phyloP scores from a whole-genome alignment of 92 coral and sea anemone species.

The Paragorgia papillata region DNA sequence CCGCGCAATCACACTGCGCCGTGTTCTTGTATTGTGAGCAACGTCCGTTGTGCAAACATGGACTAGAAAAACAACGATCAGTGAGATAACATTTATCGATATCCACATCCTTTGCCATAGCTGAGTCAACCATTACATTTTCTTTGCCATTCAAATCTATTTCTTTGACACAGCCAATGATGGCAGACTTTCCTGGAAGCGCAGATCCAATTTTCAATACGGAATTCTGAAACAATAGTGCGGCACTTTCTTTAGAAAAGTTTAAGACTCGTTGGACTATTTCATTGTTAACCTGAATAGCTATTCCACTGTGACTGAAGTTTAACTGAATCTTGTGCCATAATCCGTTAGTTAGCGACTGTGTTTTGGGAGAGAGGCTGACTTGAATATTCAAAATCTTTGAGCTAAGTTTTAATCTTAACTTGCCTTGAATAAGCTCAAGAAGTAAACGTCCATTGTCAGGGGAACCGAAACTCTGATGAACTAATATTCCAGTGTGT shows the following conservation, averaged over 20 bases:
- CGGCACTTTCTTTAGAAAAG: constrained; percentile 12
- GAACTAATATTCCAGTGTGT: constrained; percentile 67
- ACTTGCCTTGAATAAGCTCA: constrained; percentile 56
- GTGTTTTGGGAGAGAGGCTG: not conserved
- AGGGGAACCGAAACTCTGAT: constrained; percentile 48
- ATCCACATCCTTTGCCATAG: constrained; percentile 30
- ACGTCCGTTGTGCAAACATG: constrained; percentile 74
- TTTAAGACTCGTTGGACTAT: constrained; percentile 16
- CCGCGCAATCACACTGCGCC: constrained; percentile 73
- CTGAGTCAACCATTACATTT: constrained; percentile 41
- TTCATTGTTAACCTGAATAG: constrained; percentile 62
- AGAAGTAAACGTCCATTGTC: constrained; percentile 56
- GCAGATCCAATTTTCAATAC: constrained; percentile 60
- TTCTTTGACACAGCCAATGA: constrained; percentile 84
- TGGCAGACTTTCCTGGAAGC: constrained; percentile 38
- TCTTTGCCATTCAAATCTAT: constrained; percentile 62
- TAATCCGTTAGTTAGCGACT: constrained; percentile 65
- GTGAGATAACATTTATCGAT: constrained; percentile 50
- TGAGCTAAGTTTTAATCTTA: constrained; percentile 55
- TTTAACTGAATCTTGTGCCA: constrained; percentile 76
- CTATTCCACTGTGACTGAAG: constrained; percentile 55
- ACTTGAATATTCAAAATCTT: not conserved
- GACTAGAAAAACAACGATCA: constrained; percentile 79
- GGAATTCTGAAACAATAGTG: constrained; percentile 48
- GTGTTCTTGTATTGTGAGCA: constrained; percentile 64